phyloP scores from a whole-genome alignment of 2,888 invertebrate species.

The Eucriotettix oculatus region DNA sequence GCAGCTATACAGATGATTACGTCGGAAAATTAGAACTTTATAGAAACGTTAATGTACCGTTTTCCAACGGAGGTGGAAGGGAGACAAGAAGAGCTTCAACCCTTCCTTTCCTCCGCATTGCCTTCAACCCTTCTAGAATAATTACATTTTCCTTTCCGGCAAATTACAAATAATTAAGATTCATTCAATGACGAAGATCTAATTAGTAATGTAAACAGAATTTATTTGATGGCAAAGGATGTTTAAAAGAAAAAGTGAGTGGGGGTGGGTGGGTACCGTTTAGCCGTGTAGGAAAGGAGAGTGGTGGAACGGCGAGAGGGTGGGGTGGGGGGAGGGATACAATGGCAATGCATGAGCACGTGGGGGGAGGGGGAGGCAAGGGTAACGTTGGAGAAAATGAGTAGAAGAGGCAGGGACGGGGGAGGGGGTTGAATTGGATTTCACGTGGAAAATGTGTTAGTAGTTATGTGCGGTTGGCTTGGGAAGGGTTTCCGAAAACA shows the following conservation, averaged over 20 bases:
- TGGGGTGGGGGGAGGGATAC: neutral
- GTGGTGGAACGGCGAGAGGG: neutral
- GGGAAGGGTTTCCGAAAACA: neutral
- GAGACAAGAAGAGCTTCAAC: too few species aligned
- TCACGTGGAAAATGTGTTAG: slow-evolving; percentile 9
- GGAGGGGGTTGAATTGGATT: slow-evolving; percentile 7
- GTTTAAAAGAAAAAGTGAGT: slow-evolving; percentile 6
- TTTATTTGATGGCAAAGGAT: slow-evolving; percentile 10
- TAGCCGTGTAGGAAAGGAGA: neutral
- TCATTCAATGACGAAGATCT: slow-evolving; percentile 14
- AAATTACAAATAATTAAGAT: slow-evolving; percentile 15
- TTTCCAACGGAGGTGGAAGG: neutral
- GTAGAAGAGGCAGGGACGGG: neutral
- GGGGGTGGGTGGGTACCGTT: slow-evolving; percentile 1
- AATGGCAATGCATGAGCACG: neutral
- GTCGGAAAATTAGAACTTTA: slow-evolving; percentile 11
- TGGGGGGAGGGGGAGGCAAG: neutral
- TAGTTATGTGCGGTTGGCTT: neutral
- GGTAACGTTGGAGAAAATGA: neutral
- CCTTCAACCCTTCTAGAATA: slow-evolving; percentile 10
- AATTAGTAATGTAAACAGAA: slow-evolving; percentile 14
- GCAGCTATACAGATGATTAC: slow-evolving; percentile 9
- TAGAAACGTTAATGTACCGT: slow-evolving; percentile 8
- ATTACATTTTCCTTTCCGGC: slow-evolving; percentile 13
- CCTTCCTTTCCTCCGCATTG: slow-evolving; percentile 2